Evolutionary conservation across 2,888 invertebrate species (phyloP).

Genomic region (Mamestra brassicae): DNA sequence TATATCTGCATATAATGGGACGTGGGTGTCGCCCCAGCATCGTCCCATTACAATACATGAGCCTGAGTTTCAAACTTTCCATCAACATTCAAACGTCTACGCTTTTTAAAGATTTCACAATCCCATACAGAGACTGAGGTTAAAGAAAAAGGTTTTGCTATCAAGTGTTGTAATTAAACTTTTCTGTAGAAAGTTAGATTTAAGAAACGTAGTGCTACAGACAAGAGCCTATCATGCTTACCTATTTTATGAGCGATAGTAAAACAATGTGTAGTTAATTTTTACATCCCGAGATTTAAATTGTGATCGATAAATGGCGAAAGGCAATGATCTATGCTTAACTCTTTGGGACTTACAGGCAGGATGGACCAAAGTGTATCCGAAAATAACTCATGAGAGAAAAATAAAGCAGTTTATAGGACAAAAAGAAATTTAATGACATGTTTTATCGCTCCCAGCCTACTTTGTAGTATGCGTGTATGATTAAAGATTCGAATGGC

Average conservation of each 20-base stretch:
- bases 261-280: slow-evolving; percentile 10
- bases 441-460: slow-evolving; percentile 57
- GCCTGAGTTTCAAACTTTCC: slow-evolving; percentile 57
- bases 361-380: not conserved
- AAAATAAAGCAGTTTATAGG: slow-evolving; percentile 27
- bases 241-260: slow-evolving; percentile 20
- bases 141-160: slow-evolving; percentile 8
- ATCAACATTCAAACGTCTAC: slow-evolving; percentile 30
- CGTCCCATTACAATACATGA: slow-evolving; percentile 81
- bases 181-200: slow-evolving; percentile 20
- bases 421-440: slow-evolving; percentile 51
- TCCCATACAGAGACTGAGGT: not conserved
- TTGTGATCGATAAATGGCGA: not conserved
- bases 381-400: slow-evolving; percentile 9
- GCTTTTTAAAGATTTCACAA: slow-evolving; percentile 19
- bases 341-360: not conserved
- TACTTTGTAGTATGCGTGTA: slow-evolving; percentile 54
- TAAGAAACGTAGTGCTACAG: not conserved
- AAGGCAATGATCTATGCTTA: not conserved
- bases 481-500: slow-evolving; percentile 68
- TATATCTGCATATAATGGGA: slow-evolving; percentile 87
- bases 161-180: slow-evolving; percentile 23
- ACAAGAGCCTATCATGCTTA: not conserved
- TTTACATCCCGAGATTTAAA: not conserved
- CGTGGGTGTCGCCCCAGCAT: slow-evolving; percentile 82